Conservation (phyloP, 2,797 vertebrate genomes). For the Gorsachius magnificus region DNA sequence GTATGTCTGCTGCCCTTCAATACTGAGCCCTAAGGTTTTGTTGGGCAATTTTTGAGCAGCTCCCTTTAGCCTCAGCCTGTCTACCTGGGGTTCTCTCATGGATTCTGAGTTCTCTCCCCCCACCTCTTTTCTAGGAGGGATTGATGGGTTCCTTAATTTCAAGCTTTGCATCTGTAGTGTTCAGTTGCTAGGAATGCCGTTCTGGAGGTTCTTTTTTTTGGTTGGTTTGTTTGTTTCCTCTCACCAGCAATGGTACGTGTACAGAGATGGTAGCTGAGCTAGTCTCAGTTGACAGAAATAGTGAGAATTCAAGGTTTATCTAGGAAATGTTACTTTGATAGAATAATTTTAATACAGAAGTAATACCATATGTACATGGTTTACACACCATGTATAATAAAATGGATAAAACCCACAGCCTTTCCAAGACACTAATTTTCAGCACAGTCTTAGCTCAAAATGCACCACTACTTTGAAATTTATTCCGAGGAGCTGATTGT, state of each 20-base stretch:
- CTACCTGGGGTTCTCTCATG: background rate
- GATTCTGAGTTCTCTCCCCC: background rate
- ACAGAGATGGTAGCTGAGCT: background rate
- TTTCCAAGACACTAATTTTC: background rate
- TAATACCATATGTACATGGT: background rate
- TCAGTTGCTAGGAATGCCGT: background rate
- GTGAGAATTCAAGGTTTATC: background rate
- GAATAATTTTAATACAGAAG: background rate
- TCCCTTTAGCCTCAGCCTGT: background rate
- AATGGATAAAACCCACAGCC: background rate
- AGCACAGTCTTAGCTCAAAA: background rate
- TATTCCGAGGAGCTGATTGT: background rate
- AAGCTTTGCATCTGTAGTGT: background rate
- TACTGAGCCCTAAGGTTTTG: background rate
- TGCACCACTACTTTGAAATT: background rate
- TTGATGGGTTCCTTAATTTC: background rate
- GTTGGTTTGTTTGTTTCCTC: background rate
- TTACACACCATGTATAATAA: background rate
- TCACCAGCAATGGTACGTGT: fast-evolving
- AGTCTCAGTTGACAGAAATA: background rate
- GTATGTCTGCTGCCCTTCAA: background rate
- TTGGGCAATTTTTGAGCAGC: background rate
- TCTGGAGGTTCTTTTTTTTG: background rate
- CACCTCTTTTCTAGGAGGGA: background rate
- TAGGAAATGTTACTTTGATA: background rate